phyloP scores from a whole-genome alignment of 2,888 invertebrate species.

The Apantesis nais region DNA sequence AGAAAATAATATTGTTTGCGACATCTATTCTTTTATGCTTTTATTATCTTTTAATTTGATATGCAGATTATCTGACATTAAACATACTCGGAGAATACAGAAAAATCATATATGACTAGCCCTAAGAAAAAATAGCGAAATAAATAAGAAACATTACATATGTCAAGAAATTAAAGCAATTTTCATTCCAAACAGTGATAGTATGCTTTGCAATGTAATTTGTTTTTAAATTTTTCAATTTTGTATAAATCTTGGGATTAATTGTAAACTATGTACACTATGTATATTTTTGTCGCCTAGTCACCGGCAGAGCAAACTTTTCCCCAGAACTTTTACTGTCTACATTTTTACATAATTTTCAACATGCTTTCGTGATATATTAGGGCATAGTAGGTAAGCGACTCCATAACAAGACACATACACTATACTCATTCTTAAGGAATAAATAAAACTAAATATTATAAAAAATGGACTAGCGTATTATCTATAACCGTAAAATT shows the following conservation, averaged over 20 bases:
- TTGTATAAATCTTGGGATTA: no score
- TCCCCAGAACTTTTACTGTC: no score
- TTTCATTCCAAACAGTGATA: not conserved
- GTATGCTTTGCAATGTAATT: not conserved
- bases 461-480: not conserved
- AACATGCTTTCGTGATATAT: no score
- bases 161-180: not conserved
- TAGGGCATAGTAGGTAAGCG: not conserved
- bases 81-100: not conserved
- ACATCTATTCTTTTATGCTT: no score
- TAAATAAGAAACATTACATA: no score
- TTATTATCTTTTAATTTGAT: slow-evolving; percentile 13
- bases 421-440: not conserved
- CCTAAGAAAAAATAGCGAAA: no score
- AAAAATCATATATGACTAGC: not conserved
- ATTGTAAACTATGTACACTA: no score
- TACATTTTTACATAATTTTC: no score
- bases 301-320: no score
- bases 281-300: no score
- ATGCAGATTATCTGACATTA: not conserved
- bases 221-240: no score
- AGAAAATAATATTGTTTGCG: no score
- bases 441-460: not conserved
- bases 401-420: not conserved
- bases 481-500: slow-evolving; percentile 4